Evolutionary conservation across 2,888 invertebrate species (phyloP).

Genomic region (Sinhomidia bicolor): DNA sequence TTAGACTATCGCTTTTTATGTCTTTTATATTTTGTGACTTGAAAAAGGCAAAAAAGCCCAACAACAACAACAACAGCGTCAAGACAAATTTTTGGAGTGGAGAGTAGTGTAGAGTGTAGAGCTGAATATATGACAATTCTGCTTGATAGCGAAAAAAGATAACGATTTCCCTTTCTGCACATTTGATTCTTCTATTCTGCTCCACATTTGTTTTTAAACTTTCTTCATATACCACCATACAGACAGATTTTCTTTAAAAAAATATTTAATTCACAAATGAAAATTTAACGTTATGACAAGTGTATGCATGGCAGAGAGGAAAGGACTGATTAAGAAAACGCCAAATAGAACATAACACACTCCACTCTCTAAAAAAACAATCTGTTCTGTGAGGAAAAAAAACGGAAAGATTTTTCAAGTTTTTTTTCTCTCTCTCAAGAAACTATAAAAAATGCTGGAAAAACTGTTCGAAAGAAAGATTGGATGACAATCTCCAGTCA

Average conservation of each 20-base stretch:
- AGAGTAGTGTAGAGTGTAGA: too few relatives aligned
- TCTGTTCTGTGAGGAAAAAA: too few relatives aligned
- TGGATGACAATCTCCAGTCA: slow-evolving; percentile 21
- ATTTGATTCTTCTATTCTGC: background rate
- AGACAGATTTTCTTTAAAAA: too few relatives aligned
- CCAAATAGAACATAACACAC: background rate
- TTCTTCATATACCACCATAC: too few relatives aligned
- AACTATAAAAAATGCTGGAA: background rate
- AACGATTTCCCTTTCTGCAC: slow-evolving; percentile 1
- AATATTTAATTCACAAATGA: background rate
- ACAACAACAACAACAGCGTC: background rate
- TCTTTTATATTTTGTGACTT: slow-evolving; percentile 23
- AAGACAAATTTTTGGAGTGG: background rate
- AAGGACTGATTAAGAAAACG: background rate
- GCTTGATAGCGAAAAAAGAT: background rate
- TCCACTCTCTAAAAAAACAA: too few relatives aligned
- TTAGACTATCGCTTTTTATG: slow-evolving; percentile 65
- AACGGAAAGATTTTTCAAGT: too few relatives aligned
- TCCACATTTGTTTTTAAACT: background rate
- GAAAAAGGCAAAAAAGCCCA: slow-evolving; percentile 2
- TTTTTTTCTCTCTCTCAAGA: too few relatives aligned
- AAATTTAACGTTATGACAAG: background rate
- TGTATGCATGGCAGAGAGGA: background rate
- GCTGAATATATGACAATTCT: background rate
- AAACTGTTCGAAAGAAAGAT: background rate